Conservation (phyloP, 2,888 invertebrate species). For the Blastobasis adustella region DNA sequence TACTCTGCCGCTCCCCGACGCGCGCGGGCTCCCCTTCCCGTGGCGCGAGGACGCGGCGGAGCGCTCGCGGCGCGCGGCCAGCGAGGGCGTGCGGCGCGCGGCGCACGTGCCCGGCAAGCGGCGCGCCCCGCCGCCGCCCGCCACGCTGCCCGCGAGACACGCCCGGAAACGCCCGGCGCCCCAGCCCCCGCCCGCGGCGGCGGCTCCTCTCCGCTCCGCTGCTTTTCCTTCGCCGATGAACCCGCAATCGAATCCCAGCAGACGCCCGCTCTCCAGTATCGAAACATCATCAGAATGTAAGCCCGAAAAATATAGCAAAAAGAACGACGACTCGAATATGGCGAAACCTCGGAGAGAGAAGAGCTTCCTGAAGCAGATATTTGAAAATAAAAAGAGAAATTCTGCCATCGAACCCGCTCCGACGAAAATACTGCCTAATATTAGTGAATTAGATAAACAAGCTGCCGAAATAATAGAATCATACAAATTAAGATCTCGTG, state of each 20-base stretch:
- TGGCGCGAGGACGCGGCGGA: constrained; percentile 22
- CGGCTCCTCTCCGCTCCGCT: constrained; percentile 65
- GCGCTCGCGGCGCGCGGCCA: constrained; percentile 64
- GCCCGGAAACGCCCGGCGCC: constrained; percentile 72
- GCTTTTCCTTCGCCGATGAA: constrained; percentile 44
- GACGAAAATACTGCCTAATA: constrained; percentile 80
- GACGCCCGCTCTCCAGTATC: constrained; percentile 15
- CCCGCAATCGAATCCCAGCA: constrained; percentile 16
- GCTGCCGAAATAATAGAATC: constrained; percentile 83
- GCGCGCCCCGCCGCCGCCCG: constrained; percentile 78
- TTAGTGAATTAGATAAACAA: constrained; percentile 86
- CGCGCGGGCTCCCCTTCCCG: constrained; percentile 24
- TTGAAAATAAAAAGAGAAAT: constrained; percentile 59
- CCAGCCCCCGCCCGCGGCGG: constrained; percentile 54
- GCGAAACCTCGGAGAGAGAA: constrained; percentile 62
- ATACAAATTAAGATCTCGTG: constrained; percentile 37
- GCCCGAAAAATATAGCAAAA: constrained; percentile 42
- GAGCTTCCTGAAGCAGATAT: constrained; percentile 68
- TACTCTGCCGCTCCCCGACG: constrained; percentile 50
- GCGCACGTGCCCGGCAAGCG: constrained; percentile 85
- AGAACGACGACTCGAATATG: constrained; percentile 33
- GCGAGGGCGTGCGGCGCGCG: constrained; percentile 76
- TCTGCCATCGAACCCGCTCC: constrained; percentile 43
- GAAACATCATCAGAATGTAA: constrained; percentile 24
- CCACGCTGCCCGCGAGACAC: constrained; percentile 44